Base-by-base conservation (phyloP, 2,888 invertebrate genomes). In the Drosophila putrida region DNA sequence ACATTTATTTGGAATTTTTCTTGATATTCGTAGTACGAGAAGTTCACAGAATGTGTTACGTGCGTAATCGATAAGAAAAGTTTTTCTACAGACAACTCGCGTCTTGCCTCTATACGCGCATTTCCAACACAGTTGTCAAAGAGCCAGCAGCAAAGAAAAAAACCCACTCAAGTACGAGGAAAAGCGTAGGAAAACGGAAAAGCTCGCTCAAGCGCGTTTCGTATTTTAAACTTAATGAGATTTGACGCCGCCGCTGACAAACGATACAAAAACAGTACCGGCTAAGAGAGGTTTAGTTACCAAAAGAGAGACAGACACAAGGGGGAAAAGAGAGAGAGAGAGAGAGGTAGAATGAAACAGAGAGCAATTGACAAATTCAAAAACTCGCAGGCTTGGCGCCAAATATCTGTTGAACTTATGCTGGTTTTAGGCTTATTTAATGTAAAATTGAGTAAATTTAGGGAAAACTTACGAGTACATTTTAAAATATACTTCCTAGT, bases 31-130 rank as follows among this genome's bases (percentile, higher is more conserved):
- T 43, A 49, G 35, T 49, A 35, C 9, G 31, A 36, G 44, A 25
- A 46, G 25, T 47, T 58, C 31, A 33, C 33, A 25, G 10, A 70
- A 8, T 62, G 35, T 80, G 88, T 83, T 83, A 86, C 87, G 88
- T 83, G 83, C 88, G 88, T 83, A 83, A 83, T 83, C 83, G 88
- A 83, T 83, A 83, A 83, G 83, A 80, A 82, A 71, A 62, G 80
- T 77, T 85, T 79, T 82, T 71, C 68, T 59, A 71, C 60, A 58
- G 59, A 70, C 58, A 77, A 72, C 25, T 71, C 70, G 68, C 75
- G 86, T 73, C 88, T 83, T 78, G 82, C 83, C 82, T 83, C 86
- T 83, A 85, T 72, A 83, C 80, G 80, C 72, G 82, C 83, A 66
- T 82, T 88, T 80, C 78, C 70, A 86, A 78, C 83, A 78, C 57